A percentile compares a stretch with the other conserved stretches of the same genome.
Evolutionary conservation across 2,797 vertebrate species (phyloP).

Genomic region (Coregonus suidteri): DNA sequence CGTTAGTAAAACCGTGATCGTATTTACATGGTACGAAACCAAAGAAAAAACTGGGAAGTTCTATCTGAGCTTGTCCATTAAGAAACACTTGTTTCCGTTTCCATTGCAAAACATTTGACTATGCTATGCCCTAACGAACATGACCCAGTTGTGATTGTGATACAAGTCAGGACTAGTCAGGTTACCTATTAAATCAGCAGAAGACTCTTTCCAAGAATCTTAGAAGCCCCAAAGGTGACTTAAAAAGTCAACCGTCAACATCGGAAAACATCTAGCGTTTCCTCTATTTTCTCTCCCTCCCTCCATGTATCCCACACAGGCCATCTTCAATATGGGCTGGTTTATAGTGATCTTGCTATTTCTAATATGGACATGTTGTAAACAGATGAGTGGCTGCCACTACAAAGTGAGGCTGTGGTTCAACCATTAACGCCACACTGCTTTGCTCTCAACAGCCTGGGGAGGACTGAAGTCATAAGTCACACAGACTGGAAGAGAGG

Average conservation of each 20-base stretch:
- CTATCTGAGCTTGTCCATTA: neutral
- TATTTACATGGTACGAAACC: neutral
- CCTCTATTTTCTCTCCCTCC: neutral
- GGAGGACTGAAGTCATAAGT: neutral
- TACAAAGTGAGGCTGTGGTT: constrained; percentile 24
- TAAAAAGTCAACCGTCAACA: constrained; percentile 8
- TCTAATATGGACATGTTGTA: constrained; percentile 40
- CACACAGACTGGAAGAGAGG: neutral
- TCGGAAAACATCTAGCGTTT: neutral
- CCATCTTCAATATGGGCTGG: constrained; percentile 10
- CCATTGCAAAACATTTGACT: neutral
- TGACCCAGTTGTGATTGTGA: constrained; percentile 32
- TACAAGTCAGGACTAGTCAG: constrained; percentile 56
- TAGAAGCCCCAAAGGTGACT: neutral
- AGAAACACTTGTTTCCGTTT: neutral
- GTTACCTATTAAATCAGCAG: constrained; percentile 3
- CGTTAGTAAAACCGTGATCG: neutral
- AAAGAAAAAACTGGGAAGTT: no score
- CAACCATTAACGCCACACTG: constrained; percentile 15
- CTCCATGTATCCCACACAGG: constrained; percentile 6
- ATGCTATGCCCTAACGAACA: neutral
- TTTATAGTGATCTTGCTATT: constrained; percentile 7
- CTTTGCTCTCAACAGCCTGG: constrained; percentile 12
- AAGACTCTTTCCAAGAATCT: constrained; percentile 9
- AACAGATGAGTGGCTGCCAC: constrained; percentile 37